phyloP scores from a whole-genome alignment of 2,113 vertebrate species.

The Pomatostomus ruficeps region DNA sequence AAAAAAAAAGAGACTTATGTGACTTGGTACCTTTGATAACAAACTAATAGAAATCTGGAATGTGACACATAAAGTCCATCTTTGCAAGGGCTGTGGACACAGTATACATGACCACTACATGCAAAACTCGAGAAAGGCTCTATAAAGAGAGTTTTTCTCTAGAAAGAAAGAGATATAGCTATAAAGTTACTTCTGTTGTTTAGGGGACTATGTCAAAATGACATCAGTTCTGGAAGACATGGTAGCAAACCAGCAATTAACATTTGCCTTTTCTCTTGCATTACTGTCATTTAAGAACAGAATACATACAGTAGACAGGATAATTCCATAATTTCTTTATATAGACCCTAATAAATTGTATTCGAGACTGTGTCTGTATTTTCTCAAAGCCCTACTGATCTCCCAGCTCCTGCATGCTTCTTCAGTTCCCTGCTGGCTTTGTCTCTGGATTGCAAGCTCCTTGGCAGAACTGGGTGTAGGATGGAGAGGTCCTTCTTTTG shows the following conservation, averaged over 20 bases:
- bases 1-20: not conserved
- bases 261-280: not conserved
- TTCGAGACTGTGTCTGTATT: not conserved
- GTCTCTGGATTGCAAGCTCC: not conserved
- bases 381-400: not conserved
- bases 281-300: not conserved
- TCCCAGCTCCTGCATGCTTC: not conserved
- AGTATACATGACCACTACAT: not conserved
- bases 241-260: not conserved
- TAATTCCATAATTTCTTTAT: not conserved
- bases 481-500: not conserved
- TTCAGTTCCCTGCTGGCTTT: not conserved
- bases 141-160: not conserved
- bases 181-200: not conserved
- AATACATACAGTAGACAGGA: not conserved
- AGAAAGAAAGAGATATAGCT: not conserved
- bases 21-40: not conserved
- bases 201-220: not conserved
- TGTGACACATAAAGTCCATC: not conserved
- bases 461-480: not conserved
- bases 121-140: not conserved
- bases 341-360: not conserved
- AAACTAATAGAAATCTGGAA: not conserved
- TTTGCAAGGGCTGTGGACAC: not conserved
- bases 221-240: not conserved